Conservation (phyloP, 2,113 vertebrate genomes). For the Mustela nigripes region DNA sequence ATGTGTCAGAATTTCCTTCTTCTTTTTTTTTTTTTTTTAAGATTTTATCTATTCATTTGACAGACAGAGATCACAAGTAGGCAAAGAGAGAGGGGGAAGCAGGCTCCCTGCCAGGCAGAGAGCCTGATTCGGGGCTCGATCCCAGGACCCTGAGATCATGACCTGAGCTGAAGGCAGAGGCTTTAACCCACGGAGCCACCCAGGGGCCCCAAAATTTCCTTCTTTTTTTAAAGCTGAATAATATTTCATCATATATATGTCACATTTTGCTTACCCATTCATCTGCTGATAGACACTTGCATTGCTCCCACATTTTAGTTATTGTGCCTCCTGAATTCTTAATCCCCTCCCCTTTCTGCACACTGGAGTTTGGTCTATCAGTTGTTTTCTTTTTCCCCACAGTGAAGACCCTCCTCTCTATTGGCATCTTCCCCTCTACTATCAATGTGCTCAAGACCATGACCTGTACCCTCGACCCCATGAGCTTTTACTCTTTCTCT, state of each 20-base stretch:
- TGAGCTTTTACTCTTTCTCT: not conserved
- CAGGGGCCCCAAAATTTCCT: not conserved
- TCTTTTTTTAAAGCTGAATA: not conserved
- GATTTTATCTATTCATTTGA: too few species aligned
- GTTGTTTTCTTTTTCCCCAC: not conserved
- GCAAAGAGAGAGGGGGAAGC: too few species aligned
- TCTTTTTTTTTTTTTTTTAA: not conserved
- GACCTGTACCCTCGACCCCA: not conserved
- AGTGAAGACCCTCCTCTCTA: not conserved
- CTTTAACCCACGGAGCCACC: too few species aligned
- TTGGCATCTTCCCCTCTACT: not conserved
- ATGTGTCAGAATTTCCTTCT: not conserved
- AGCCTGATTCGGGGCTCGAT: too few species aligned
- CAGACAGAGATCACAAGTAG: too few species aligned
- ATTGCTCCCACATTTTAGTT: not conserved
- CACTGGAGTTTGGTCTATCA: not conserved
- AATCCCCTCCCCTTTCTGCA: not conserved
- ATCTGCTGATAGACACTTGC: too few species aligned
- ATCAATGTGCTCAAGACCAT: not conserved
- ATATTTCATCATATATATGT: not conserved
- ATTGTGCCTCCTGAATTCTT: not conserved
- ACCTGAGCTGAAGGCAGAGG: too few species aligned
- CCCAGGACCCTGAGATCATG: too few species aligned
- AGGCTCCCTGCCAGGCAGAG: too few species aligned
- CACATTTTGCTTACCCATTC: not conserved